Base-by-base conservation (phyloP, 1,140 invertebrate genomes). In the Aphelenchoides avenae region DNA sequence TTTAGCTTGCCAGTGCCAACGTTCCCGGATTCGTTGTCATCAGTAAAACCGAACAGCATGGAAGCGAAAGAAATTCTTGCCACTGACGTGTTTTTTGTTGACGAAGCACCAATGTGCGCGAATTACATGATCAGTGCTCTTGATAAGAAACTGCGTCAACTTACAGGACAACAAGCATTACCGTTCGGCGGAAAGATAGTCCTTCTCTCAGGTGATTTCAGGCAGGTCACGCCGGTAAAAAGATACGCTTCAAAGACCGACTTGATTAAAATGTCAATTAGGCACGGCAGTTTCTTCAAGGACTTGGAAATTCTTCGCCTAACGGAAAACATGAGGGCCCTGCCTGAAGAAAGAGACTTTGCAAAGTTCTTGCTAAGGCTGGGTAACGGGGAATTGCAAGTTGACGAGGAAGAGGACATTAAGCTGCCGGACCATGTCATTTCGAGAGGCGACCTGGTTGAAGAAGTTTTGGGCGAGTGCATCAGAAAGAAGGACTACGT, bases 141-240 rank as follows among this genome's bases (percentile, higher is more conserved):
- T n/a, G 54, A 56, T 56, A 9, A 11, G 29, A 58, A 59, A 7
- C 27, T 77, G 15, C 22, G 54, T 53, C 66, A 74, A 22, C 33
- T 77, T 20, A 60, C 52, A 29, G 40, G 59, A 26, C 57, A 36
- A 44, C 7, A 20, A 13, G 27, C 40, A 7, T 48, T 40, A 37
- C 65, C 60, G 34, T 78, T 71, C 55, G 67, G 69, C 31, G 66
- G 75, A 7, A 62, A 66, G 53, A 39, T 61, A 9, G 49, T 72
- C 2, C 7, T 78, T 7, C 39, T 76, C 5, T 51, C 56, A 6
- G 61, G 71, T 5, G 73, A 76, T 59, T 75, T 73, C 53, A 34
- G 73, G 3, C 72, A 75, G 57, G 54, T 41, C 4, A 33, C 72
- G 26, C 68, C 68, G 11, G 55, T 75, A 27, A 30, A 68, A 30